These are phyloP conservation scores for Turdus rufiventris DNA, from an alignment of 2,113 vertebrate species.

Conservation along the genomic window DNA sequence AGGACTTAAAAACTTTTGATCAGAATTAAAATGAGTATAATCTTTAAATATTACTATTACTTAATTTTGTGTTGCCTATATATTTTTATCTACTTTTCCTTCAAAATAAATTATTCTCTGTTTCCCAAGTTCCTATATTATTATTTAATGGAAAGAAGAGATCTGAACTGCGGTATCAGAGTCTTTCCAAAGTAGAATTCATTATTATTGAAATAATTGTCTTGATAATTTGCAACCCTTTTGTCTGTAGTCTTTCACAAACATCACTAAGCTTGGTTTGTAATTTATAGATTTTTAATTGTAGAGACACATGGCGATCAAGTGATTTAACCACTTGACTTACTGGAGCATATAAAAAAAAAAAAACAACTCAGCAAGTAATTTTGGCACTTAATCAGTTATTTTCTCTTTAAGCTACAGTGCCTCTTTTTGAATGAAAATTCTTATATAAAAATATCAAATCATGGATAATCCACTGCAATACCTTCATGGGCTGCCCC, in stretches of 20 bases:
- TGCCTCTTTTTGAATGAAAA: not conserved
- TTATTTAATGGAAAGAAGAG: not conserved
- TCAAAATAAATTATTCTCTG: not conserved
- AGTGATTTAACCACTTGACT: not conserved
- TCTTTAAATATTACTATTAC: not conserved
- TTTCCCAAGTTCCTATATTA: not conserved
- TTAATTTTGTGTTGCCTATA: not conserved
- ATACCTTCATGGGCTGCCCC: not conserved
- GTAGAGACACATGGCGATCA: not conserved
- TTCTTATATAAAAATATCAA: not conserved
- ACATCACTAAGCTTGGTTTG: not conserved
- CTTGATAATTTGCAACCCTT: not conserved
- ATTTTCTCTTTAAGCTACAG: not conserved
- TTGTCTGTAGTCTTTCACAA: not conserved
- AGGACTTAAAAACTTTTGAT: not conserved
- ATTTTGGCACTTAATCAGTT: not conserved
- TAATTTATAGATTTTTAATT: not conserved
- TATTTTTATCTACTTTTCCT: not conserved
- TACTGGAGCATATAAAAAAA: not conserved
- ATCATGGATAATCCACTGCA: not conserved
- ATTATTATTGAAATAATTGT: not conserved
- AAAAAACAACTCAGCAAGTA: not conserved
- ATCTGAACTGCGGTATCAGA: not conserved
- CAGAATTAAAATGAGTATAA: not conserved
- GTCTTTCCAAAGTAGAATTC: not conserved